phyloP scores from a whole-genome alignment of 2,797 vertebrate genomes.

The Steatocranus sp. region DNA sequence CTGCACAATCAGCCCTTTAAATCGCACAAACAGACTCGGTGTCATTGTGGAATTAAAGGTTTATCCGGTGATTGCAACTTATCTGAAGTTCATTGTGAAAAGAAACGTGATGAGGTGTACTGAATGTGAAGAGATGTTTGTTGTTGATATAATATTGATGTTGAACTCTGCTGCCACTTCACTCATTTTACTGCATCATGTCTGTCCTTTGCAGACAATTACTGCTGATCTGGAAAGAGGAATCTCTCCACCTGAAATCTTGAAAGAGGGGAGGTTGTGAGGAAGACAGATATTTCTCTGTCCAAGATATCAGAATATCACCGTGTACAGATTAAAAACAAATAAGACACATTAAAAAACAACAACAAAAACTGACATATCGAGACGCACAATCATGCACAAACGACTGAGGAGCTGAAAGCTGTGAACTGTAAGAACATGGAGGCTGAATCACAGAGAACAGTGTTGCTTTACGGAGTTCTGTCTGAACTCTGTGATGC shows the following conservation, averaged over 20 bases:
- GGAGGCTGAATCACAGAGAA: neutral
- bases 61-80: neutral
- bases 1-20: neutral
- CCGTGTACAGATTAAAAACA: neutral
- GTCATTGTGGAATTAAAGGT: neutral
- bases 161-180: neutral
- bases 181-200: neutral
- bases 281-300: neutral
- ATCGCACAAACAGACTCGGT: neutral
- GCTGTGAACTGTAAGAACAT: neutral
- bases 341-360: neutral
- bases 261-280: slow-evolving; percentile 50
- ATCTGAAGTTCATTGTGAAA: neutral
- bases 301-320: neutral
- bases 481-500: neutral
- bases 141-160: neutral
- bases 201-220: slow-evolving; percentile 42
- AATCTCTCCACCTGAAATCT: neutral
- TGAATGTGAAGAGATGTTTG: neutral
- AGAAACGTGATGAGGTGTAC: neutral
- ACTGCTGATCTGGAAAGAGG: slow-evolving; percentile 25
- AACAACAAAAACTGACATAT: neutral
- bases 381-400: neutral
- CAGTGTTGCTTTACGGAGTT: neutral
- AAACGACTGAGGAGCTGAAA: neutral